phyloP scores from a whole-genome alignment of 1,140 invertebrate species.

The roundworm (Caenorhabditis elegans) region WBcel235 BX284603.4:4368001-4368500 shows the following conservation, averaged over 20 bases:
- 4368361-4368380: too few species aligned
- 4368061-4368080: background rate
- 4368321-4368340: background rate
- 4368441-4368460: slow-evolving; percentile 6
- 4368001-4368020: too few species aligned
- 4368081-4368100: background rate
- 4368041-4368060: background rate
- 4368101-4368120: background rate
- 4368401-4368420: background rate
- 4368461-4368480: slow-evolving; percentile 11
- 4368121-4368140: background rate
- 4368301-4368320: background rate
- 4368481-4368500: background rate
- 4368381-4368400: too few species aligned
- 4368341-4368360: too few species aligned
- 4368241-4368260: background rate
- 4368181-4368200: too few species aligned
- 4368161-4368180: background rate
- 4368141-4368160: background rate
- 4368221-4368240: slow-evolving; percentile 3
- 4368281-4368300: background rate
- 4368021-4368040: too few species aligned
- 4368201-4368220: background rate
- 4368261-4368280: background rate
- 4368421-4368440: background rate